phyloP scores from a whole-genome alignment of 2,797 vertebrate genomes.

The Eulemur albifrons region DNA sequence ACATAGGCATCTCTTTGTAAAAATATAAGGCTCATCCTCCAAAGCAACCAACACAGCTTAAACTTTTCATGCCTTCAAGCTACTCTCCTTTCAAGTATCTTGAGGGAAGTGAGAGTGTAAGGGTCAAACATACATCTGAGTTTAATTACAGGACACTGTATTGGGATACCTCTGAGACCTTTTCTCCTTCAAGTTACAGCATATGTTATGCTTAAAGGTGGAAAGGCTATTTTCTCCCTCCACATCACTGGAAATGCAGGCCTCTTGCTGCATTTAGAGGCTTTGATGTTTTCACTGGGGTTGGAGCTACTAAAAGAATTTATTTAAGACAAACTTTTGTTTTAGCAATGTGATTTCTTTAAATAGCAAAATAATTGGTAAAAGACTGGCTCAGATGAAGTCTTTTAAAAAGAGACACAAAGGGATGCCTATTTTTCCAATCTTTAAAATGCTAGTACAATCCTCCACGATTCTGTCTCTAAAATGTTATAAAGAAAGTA shows the following conservation, averaged over 20 bases:
- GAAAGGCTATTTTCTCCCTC: constrained; percentile 64
- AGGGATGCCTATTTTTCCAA: background rate
- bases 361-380: constrained; percentile 50
- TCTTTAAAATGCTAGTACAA: background rate
- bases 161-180: constrained; percentile 51
- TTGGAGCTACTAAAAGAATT: constrained; percentile 50
- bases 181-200: constrained; percentile 63
- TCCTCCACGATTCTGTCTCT: background rate
- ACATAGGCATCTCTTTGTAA: background rate
- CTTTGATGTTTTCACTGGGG: constrained; percentile 69
- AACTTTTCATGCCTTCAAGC: constrained; percentile 60
- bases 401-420: constrained; percentile 1
- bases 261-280: constrained; percentile 25
- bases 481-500: constrained; percentile 14
- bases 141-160: constrained; percentile 70
- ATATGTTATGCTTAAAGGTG: constrained; percentile 71
- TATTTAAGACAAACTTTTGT: constrained; percentile 67
- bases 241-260: constrained; percentile 55
- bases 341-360: constrained; percentile 53
- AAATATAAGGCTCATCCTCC: background rate
- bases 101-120: constrained; percentile 37
- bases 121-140: constrained; percentile 73
- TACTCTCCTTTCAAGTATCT: constrained; percentile 59
- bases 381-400: constrained; percentile 19
- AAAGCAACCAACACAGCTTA: constrained; percentile 40